These are phyloP conservation scores for Lottia gigantea DNA, from an alignment of 2,888 invertebrate genomes.

Conservation along the genomic window DNA sequence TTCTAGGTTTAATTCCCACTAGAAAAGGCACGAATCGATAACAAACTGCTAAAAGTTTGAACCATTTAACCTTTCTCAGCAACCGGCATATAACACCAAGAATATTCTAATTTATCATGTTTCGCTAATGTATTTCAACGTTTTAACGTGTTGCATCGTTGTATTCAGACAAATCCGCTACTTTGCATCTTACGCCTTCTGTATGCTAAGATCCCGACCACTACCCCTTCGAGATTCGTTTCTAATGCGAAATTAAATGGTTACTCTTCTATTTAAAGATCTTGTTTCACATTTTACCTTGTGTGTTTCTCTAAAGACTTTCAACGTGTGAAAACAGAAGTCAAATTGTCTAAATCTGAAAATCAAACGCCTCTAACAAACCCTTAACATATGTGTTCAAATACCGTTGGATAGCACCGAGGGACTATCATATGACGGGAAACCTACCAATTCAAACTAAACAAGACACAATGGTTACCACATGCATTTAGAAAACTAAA, in stretches of 20 bases:
- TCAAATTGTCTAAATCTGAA: slow-evolving; percentile 8
- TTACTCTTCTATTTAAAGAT: background rate
- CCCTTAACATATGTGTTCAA: slow-evolving; percentile 5
- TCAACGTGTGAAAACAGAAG: slow-evolving; percentile 8
- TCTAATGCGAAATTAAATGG: slow-evolving; percentile 4
- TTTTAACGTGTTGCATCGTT: too few relatives aligned
- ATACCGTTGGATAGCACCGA: background rate
- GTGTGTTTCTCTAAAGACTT: background rate
- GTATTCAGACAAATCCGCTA: too few relatives aligned
- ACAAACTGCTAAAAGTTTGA: too few relatives aligned
- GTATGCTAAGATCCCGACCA: background rate
- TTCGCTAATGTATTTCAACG: too few relatives aligned
- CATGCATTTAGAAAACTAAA: background rate
- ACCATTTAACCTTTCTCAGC: too few relatives aligned
- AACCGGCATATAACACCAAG: too few relatives aligned
- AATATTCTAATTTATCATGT: too few relatives aligned
- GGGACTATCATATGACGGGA: slow-evolving; percentile 16
- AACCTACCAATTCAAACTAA: background rate
- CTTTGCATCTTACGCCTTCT: too few relatives aligned
- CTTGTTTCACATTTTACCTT: background rate
- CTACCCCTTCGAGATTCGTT: background rate
- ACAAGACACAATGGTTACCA: background rate
- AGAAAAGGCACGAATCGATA: too few relatives aligned
- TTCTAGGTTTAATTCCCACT: too few relatives aligned
- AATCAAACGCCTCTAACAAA: background rate